Evolutionary conservation across 2,797 vertebrate species (phyloP).

Genomic region (Gadopsis bispinosus): DNA sequence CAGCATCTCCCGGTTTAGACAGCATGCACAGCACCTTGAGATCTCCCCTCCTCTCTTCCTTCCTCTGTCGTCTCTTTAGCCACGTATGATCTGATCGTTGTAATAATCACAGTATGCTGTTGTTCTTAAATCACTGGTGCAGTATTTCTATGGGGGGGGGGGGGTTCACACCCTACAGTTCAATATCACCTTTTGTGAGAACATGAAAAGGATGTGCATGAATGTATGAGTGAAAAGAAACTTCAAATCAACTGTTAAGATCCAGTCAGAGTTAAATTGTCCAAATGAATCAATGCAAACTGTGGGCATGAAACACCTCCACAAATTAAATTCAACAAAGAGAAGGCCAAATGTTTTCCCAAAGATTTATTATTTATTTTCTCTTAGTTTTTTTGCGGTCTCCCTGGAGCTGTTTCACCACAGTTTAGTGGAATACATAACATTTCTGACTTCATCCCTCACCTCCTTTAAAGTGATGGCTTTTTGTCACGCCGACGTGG

Average conservation of each 20-base stretch:
- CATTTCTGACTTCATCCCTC: not conserved
- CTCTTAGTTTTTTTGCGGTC: not conserved
- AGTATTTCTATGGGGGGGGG: not conserved
- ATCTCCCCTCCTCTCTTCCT: slow-evolving; percentile 21
- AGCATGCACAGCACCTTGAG: slow-evolving; percentile 50
- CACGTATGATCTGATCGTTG: not conserved
- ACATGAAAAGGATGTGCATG: slow-evolving; percentile 10
- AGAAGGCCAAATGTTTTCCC: not conserved
- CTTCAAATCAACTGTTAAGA: not conserved
- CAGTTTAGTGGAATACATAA: not conserved
- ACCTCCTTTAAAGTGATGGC: not conserved
- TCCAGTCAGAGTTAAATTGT: not conserved
- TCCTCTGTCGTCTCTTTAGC: slow-evolving; percentile 36
- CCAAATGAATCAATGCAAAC: not conserved
- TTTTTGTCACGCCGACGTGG: not conserved
- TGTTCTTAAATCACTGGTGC: slow-evolving; percentile 15
- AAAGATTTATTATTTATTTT: slow-evolving; percentile 1
- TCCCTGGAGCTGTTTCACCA: not conserved
- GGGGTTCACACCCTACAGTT: slow-evolving; percentile 9
- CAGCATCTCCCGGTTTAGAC: slow-evolving; percentile 57
- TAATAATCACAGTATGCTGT: slow-evolving; percentile 32
- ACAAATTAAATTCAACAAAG: not conserved
- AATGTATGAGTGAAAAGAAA: not conserved
- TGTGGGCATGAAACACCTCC: not conserved
- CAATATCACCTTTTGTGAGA: slow-evolving; percentile 5